Conservation (phyloP, 2,113 vertebrate species). For the Pantherophis guttatus region DNA sequence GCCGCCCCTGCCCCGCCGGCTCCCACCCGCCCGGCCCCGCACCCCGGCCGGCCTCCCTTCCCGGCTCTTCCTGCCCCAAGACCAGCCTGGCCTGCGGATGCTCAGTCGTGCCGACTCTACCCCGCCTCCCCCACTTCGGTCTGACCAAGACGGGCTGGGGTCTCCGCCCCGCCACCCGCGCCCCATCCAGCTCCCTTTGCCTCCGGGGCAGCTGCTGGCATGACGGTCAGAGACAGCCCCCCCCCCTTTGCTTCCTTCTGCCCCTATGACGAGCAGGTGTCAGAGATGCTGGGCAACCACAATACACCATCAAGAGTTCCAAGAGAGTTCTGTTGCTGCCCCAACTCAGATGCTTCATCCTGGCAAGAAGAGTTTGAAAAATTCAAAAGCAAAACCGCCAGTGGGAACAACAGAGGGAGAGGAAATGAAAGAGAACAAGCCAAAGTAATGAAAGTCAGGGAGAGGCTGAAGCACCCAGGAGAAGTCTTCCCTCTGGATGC, state of each 20-base stretch:
- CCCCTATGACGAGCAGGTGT: not conserved
- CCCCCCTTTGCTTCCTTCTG: not conserved
- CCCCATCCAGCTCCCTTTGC: not conserved
- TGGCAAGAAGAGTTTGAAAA: not conserved
- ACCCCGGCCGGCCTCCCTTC: not conserved
- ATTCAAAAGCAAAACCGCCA: not conserved
- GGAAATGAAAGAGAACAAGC: not conserved
- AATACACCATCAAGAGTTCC: fast-evolving
- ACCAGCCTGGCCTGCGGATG: not conserved
- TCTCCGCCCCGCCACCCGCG: too few relatives aligned
- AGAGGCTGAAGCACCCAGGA: not conserved
- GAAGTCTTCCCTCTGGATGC: not conserved
- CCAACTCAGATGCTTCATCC: not conserved
- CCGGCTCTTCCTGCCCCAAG: not conserved
- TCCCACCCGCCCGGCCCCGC: too few relatives aligned
- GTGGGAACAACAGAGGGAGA: not conserved
- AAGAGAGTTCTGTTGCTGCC: not conserved
- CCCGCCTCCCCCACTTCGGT: too few relatives aligned
- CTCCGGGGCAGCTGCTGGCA: not conserved
- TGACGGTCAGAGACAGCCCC: not conserved
- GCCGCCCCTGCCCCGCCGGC: not conserved
- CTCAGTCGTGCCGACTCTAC: too few relatives aligned
- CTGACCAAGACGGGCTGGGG: not conserved
- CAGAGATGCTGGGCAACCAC: not conserved
- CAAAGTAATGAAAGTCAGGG: not conserved